Evolutionary conservation across 2,888 invertebrate species (phyloP).

Genomic region (Lysandra bellargus): DNA sequence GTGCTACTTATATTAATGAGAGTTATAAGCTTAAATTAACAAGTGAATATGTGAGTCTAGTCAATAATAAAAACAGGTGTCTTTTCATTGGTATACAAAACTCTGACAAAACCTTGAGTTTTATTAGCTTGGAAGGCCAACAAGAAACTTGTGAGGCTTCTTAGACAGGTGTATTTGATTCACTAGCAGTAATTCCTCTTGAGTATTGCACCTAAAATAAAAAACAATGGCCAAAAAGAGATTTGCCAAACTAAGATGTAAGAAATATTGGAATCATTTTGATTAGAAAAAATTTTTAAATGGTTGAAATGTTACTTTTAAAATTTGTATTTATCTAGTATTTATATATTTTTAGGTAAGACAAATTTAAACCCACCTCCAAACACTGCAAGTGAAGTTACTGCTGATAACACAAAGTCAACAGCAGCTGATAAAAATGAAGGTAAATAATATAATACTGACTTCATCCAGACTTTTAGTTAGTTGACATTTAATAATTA

Average conservation of each 20-base stretch:
- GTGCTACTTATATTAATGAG: not conserved
- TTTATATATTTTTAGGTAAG: constrained; percentile 53
- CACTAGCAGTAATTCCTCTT: not conserved
- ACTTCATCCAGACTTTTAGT: too few species aligned
- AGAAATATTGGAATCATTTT: not conserved
- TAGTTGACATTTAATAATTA: too few species aligned
- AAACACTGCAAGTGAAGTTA: constrained; percentile 57
- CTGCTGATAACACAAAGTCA: constrained; percentile 57
- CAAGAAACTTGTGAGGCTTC: not conserved
- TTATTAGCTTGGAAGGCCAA: not conserved
- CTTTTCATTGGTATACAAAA: not conserved
- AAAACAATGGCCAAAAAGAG: constrained; percentile 41
- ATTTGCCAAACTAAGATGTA: constrained; percentile 41
- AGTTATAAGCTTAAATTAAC: not conserved
- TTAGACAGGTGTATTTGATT: not conserved
- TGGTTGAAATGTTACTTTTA: constrained; percentile 16
- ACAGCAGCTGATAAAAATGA: constrained; percentile 65
- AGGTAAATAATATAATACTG: constrained; percentile 49
- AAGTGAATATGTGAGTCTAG: not conserved
- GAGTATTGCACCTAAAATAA: constrained; percentile 6
- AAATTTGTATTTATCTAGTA: not conserved
- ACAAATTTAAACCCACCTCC: constrained; percentile 59
- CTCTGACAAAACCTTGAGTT: constrained; percentile 10
- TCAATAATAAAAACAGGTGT: not conserved
- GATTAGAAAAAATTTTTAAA: not conserved